Base-by-base conservation (phyloP, 1,140 invertebrate genomes). In the Aethina tumida region DNA sequence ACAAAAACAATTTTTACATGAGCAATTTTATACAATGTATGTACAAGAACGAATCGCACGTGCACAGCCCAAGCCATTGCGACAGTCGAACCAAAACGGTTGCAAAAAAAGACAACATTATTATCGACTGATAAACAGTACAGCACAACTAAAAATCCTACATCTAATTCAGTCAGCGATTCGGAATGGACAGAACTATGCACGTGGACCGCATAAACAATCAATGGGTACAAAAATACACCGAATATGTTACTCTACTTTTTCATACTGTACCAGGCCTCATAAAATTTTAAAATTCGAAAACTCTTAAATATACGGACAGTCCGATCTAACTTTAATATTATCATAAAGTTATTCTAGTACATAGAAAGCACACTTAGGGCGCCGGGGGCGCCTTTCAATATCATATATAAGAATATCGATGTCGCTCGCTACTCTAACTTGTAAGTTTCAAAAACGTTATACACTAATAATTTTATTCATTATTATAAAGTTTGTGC, bases 1-100 rank as follows among this genome's bases (percentile, higher is more conserved):
- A 59, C 56, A 58, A 59, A 60, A 59, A 61, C 53, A 59, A 59
- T 60, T 47, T 59, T 58, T 58, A 58, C 54, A 61, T 61, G 59
- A 61, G 59, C 59, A 61, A 61, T 54, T 59, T 55, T 59, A 49
- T 61, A 56, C 56, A 58, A 30, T 48, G 39, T 61, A 61, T 61
- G 34, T 59, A 61, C 59, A 61, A 39, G 42, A 51, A 49, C 45
- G 39, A 41, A 45, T 47, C 41, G 35, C 33, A 42, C 47, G 39
- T 35, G 42, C 51, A 50, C 42, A 48, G 43, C 27, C 29, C 19
- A 31, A 34, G 37, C 36, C 33, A 36, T 47, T 43, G 46, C 33
- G 32, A 53, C 43, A 41, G 45, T 45, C 45, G 45, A 43, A 47
- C 48, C 39, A 50, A 48, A 47, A 13, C 35, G 30, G 30, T 27